phyloP scores from a whole-genome alignment of 2,888 invertebrate species.

The Metacarcinus magister region DNA sequence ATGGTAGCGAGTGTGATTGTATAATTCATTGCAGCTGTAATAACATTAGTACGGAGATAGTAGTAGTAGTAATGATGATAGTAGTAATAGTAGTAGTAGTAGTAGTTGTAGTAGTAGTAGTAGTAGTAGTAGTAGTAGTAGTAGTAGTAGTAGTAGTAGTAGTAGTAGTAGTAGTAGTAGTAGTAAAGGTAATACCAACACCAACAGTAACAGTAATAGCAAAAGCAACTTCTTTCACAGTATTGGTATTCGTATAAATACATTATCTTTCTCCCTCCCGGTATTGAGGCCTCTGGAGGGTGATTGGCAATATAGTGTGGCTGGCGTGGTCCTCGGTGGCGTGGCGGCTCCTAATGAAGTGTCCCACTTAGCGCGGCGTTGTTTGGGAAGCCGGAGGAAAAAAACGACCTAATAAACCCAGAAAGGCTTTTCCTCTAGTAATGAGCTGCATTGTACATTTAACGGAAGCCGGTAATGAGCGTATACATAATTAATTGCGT shows the following conservation, averaged over 20 bases:
- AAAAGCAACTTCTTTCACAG: no score
- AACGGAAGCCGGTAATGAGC: conserved; percentile 38
- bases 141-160: neutral
- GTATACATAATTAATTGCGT: neutral
- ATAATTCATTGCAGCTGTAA: neutral
- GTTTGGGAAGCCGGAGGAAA: neutral
- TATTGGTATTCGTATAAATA: no score
- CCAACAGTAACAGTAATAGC: no score
- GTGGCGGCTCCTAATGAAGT: neutral
- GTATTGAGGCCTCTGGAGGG: no score
- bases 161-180: neutral
- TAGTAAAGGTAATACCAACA: neutral
- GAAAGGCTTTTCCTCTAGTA: neutral
- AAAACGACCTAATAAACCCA: neutral
- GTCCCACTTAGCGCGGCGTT: conserved; percentile 1
- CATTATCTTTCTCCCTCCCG: no score
- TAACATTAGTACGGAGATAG: neutral
- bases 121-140: neutral
- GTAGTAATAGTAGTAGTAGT: neutral
- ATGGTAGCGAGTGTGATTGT: neutral
- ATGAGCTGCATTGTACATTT: conserved; percentile 31
- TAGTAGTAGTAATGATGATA: neutral
- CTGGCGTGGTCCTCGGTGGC: neutral
- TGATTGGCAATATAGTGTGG: neutral
- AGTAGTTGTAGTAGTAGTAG: neutral